These are phyloP conservation scores for Gadus chalcogrammus DNA, from an alignment of 2,113 vertebrate species.

Conservation along the genomic window DNA sequence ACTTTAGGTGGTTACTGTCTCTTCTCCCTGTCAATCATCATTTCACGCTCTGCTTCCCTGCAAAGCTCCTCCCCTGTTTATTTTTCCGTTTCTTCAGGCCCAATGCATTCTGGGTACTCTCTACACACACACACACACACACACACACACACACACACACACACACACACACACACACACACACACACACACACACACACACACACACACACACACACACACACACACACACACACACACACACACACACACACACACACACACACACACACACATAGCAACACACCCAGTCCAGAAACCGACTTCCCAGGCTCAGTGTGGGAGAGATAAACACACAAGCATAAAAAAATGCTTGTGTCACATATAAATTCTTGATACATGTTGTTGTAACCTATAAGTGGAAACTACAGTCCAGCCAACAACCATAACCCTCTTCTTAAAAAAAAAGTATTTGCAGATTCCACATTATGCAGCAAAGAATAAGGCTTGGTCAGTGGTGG, in stretches of 20 bases:
- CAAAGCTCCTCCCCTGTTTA: slow-evolving; percentile 53
- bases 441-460: slow-evolving; percentile 10
- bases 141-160: no score
- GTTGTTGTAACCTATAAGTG: slow-evolving; percentile 14
- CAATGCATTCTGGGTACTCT: slow-evolving; percentile 60
- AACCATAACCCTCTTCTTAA: slow-evolving; percentile 17
- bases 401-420: slow-evolving; percentile 17
- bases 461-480: slow-evolving; percentile 35
- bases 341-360: slow-evolving; percentile 2
- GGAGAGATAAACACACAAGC: background rate
- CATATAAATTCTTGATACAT: slow-evolving; percentile 1
- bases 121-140: no score
- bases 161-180: no score
- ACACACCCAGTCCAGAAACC: background rate
- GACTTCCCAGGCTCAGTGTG: background rate
- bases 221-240: slow-evolving; percentile 10
- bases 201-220: no score
- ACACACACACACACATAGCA: slow-evolving; percentile 22
- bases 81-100: slow-evolving; percentile 65
- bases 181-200: no score
- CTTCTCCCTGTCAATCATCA: slow-evolving; percentile 78
- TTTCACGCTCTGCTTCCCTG: slow-evolving; percentile 71
- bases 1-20: slow-evolving; percentile 73
- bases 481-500: no score
- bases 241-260: slow-evolving; percentile 5